These are phyloP conservation scores for Dynastes tityus DNA, from an alignment of 2,888 invertebrate species.

Conservation along the genomic window DNA sequence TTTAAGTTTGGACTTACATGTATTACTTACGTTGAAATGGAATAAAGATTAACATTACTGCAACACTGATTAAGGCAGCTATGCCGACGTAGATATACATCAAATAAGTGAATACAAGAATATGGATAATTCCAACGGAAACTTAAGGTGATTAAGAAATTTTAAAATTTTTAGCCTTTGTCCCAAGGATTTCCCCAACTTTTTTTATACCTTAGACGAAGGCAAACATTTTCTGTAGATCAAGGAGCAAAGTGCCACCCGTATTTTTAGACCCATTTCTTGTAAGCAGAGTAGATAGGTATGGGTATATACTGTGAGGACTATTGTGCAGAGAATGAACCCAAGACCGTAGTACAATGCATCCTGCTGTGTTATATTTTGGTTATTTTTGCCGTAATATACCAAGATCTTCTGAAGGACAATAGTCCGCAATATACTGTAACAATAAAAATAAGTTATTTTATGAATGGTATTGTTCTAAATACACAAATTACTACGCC, in stretches of 20 bases:
- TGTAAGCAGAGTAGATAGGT: slow-evolving; percentile 82
- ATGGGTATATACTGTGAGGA: slow-evolving; percentile 78
- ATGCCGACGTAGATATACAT: slow-evolving; percentile 74
- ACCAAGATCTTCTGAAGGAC: slow-evolving; percentile 70
- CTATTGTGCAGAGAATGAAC: slow-evolving; percentile 74
- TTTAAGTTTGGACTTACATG: slow-evolving; percentile 83
- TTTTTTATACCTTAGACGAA: slow-evolving; percentile 84
- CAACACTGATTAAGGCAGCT: slow-evolving; percentile 71
- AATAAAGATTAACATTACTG: slow-evolving; percentile 68
- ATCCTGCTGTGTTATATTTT: slow-evolving; percentile 70
- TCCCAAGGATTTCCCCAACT: too few species aligned
- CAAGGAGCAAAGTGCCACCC: slow-evolving; percentile 82
- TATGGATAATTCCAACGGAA: slow-evolving; percentile 85
- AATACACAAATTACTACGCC: too few species aligned
- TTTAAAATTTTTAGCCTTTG: too few species aligned
- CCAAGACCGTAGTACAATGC: slow-evolving; percentile 80
- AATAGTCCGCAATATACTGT: slow-evolving; percentile 77
- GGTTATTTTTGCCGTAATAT: slow-evolving; percentile 73
- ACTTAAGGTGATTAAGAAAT: slow-evolving; percentile 84
- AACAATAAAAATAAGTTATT: slow-evolving; percentile 20
- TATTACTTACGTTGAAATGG: slow-evolving; percentile 73
- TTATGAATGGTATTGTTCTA: not conserved
- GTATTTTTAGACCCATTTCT: slow-evolving; percentile 80
- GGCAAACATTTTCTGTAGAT: slow-evolving; percentile 83
- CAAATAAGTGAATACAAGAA: slow-evolving; percentile 79